phyloP scores from a whole-genome alignment of 2,113 vertebrate genomes.

The Misgurnus mizolepis region DNA sequence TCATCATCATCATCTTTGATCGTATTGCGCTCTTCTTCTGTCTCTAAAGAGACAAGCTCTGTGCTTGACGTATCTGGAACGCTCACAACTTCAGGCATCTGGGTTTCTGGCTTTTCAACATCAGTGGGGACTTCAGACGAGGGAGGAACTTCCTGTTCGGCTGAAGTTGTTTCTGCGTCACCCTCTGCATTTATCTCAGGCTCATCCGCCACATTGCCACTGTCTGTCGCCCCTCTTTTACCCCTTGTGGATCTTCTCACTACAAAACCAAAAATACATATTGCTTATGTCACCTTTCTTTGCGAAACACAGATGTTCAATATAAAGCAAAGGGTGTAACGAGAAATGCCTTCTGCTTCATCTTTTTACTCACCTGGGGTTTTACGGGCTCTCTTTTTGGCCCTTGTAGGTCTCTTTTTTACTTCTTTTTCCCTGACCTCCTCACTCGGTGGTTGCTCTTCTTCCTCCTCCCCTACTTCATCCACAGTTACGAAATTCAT shows the following conservation, averaged over 20 bases:
- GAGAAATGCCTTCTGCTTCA: not conserved
- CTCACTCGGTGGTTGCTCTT: slow-evolving; percentile 49
- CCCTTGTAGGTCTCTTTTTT: slow-evolving; percentile 27
- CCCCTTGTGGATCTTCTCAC: slow-evolving; percentile 51
- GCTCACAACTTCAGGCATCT: not conserved
- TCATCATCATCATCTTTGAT: not conserved
- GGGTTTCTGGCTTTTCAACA: slow-evolving; percentile 3
- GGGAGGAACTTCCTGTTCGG: not conserved
- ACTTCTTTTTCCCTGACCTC: slow-evolving; percentile 14
- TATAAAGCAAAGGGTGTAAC: too few relatives aligned
- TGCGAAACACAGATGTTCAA: not conserved
- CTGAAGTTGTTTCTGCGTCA: not conserved
- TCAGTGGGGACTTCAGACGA: not conserved
- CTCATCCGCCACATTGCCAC: slow-evolving; percentile 19
- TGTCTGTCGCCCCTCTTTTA: not conserved
- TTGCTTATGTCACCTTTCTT: not conserved
- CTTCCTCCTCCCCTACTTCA: slow-evolving; percentile 82
- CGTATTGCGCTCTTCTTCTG: not conserved
- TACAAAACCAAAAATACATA: slow-evolving; percentile 15
- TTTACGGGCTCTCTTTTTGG: slow-evolving; percentile 38
- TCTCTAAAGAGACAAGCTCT: not conserved
- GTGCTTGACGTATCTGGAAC: not conserved
- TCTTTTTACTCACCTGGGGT: slow-evolving; percentile 41
- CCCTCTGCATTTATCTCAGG: not conserved
- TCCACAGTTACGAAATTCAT: slow-evolving; percentile 85